These are phyloP conservation scores for Pelagia noctiluca DNA, from an alignment of 30 jellyfish, hydroid and myxozoan genomes.

Conservation along the genomic window DNA sequence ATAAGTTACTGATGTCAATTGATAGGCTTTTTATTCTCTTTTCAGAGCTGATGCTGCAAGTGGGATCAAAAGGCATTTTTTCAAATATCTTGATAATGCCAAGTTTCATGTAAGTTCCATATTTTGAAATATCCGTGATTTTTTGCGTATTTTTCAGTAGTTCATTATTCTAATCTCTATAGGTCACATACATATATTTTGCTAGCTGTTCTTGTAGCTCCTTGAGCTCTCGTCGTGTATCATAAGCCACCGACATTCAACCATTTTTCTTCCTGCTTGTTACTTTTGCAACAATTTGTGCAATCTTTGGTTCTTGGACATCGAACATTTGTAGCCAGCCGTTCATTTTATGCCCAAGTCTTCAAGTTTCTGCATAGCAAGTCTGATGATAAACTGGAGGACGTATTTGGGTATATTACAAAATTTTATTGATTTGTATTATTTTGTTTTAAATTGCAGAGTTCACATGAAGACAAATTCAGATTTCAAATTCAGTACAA, in stretches of 20 bases:
- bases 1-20: no score
- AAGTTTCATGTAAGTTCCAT: constrained; percentile 81
- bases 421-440: neutral
- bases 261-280: no score
- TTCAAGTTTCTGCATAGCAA: no score
- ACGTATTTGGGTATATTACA: no score
- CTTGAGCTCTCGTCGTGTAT: neutral
- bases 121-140: neutral
- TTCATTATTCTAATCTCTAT: neutral
- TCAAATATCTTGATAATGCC: constrained; percentile 89
- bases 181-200: no score
- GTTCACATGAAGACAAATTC: constrained; percentile 82
- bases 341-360: no score
- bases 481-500: constrained; percentile 86
- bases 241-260: no score
- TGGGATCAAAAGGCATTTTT: constrained; percentile 90
- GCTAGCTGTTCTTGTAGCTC: neutral
- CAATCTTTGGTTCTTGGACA: no score
- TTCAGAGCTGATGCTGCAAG: constrained; percentile 98
- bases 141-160: no score
- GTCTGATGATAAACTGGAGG: no score
- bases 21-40: neutral
- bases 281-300: no score
- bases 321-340: no score
- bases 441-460: constrained; percentile 41